Conservation (phyloP, 2,113 vertebrate genomes). For the Mixornis gularis region DNA sequence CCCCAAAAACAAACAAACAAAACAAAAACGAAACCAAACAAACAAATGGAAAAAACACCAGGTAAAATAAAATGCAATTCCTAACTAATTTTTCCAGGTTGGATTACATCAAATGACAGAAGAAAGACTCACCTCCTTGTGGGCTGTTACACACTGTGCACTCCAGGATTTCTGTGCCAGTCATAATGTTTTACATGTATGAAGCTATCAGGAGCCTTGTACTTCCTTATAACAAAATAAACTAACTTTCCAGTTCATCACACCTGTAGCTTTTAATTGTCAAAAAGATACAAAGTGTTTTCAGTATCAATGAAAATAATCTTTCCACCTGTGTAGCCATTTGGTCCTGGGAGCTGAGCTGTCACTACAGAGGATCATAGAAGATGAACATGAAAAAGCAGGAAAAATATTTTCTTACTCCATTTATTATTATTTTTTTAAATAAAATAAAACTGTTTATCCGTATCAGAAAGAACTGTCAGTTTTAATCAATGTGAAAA, state of each 20-base stretch:
- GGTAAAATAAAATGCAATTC: background rate
- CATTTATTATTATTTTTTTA: background rate
- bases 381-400: constrained; percentile 4
- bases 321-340: constrained; percentile 91
- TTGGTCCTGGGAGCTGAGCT: constrained; percentile 89
- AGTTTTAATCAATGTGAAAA: constrained; percentile 11
- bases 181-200: background rate
- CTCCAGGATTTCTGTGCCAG: background rate
- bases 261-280: background rate
- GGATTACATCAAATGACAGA: background rate
- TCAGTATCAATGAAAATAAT: constrained; percentile 97
- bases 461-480: background rate
- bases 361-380: constrained; percentile 77
- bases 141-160: background rate
- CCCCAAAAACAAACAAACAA: background rate
- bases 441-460: background rate
- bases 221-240: background rate
- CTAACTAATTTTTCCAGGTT: background rate
- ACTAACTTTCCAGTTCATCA: background rate
- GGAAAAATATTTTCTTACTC: background rate
- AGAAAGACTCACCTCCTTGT: background rate
- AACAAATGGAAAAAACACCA: background rate
- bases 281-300: constrained; percentile 95
- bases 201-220: background rate
- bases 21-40: background rate